Evolutionary conservation across 2,797 vertebrate genomes (phyloP), one percentile per base, ranked within the genome.

Genomic region (Mormyrus hasselquistii): DNA sequence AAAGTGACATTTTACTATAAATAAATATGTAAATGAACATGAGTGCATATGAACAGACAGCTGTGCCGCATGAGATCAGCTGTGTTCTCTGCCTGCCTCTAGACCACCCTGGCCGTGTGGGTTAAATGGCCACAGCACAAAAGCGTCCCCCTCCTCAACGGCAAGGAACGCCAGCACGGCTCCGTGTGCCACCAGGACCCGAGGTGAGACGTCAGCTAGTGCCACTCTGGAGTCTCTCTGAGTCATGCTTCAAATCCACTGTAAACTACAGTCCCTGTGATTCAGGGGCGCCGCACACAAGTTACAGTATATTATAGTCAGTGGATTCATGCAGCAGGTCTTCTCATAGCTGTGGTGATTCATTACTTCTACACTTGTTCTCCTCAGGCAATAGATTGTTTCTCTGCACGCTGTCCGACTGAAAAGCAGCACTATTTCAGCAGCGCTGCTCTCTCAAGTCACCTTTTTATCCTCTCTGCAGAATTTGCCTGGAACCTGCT

Each of bases 131-230:
- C 99, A 57, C 88, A 95, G 7, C 97, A 99, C 91, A 93, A 95
- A 90, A 98, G 97, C 53, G 94, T 96, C 88, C 97, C 97, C 0
- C 89, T 92, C 90, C 91, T 98, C 90, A 96, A 95, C 0, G 96
- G 93, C 19, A 91, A 96, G 69, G 94, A 92, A 44, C 95, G 97
- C 14, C 96, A 95, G 0, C 95, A 97, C 12, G 99, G 98, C 16
- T 97, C 99, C 2, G 98, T 99, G 88, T 99, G 99, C 91, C 98
- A 99, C 90, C 99, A 99, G 93, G 99, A 99, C 92, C 99, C 99
- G 90, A 98, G 98, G 99, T 99, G 94, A 92, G 94, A 2, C 1
- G 10, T 34, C 47, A 1, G 19, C 14, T 19, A 2, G 29, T 41
- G 50, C 14, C 29, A 16, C 76, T 82, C 8, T 44, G n/a, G 12